Evolutionary conservation across 2,113 vertebrate species (phyloP).

Genomic region (Ardeotis arabs): DNA sequence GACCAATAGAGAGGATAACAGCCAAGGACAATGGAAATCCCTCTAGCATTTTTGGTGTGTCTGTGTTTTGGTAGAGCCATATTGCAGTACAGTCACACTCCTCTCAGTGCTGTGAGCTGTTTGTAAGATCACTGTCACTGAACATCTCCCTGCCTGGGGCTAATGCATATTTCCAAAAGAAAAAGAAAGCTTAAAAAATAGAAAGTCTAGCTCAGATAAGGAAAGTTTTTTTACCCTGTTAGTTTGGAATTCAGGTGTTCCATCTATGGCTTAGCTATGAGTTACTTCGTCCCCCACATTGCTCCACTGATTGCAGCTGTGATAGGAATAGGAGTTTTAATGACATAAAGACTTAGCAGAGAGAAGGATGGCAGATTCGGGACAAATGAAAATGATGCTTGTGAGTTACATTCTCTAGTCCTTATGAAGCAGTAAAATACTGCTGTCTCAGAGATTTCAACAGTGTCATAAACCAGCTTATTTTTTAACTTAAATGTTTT

Average conservation of each 20-base stretch:
- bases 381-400: background rate
- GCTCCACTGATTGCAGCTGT: background rate
- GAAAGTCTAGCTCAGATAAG: background rate
- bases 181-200: background rate
- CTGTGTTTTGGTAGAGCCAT: background rate
- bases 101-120: background rate
- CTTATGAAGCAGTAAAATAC: background rate
- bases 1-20: background rate
- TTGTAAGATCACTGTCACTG: background rate
- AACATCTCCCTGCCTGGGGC: background rate
- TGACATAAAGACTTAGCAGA: background rate
- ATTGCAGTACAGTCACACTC: background rate
- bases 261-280: background rate
- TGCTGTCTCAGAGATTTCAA: background rate
- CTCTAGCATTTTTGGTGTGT: accelerated
- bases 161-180: background rate
- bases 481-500: background rate
- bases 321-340: background rate
- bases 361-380: background rate
- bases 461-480: background rate
- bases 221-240: background rate
- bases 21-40: background rate
- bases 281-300: background rate
- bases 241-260: background rate
- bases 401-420: background rate